Percentiles rank a stretch among this genome's conserved stretches.
Conservation (phyloP, 30 jellyfish, hydroid and myxozoan genomes). For the Cassiopea andromeda region DNA sequence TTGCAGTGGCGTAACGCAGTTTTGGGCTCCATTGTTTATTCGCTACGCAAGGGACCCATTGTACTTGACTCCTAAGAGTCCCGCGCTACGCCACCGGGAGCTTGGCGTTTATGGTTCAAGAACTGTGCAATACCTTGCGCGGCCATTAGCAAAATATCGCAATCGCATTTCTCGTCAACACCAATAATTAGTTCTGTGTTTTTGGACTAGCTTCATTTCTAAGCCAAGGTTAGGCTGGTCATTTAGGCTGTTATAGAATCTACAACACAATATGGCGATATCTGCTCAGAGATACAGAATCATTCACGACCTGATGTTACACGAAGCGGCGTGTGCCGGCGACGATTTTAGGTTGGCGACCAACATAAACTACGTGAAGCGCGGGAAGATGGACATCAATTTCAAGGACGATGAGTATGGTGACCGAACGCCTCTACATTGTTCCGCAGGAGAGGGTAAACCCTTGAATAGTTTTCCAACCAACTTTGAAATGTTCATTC, state of each 20-base stretch:
- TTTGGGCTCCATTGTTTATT: too few relatives aligned
- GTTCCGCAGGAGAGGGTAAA: slow-evolving; percentile 68
- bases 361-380: not conserved
- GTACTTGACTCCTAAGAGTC: too few relatives aligned
- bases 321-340: slow-evolving; percentile 69
- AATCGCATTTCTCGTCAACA: not conserved
- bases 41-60: too few relatives aligned
- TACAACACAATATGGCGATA: slow-evolving; percentile 9
- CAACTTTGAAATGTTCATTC: not conserved
- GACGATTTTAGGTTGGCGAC: slow-evolving; percentile 25
- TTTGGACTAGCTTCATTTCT: not conserved
- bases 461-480: not conserved
- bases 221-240: not conserved
- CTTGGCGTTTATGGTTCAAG: too few relatives aligned
- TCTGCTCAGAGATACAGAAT: slow-evolving; percentile 31
- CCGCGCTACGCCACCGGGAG: too few relatives aligned
- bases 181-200: not conserved
- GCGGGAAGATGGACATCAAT: slow-evolving; percentile 59
- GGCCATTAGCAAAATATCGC: too few relatives aligned
- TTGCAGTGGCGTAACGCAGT: too few relatives aligned
- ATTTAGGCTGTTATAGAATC: not conserved
- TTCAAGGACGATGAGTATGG: slow-evolving; percentile 60
- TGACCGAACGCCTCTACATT: slow-evolving; percentile 64
- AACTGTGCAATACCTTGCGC: too few relatives aligned
- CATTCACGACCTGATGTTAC: slow-evolving; percentile 66